These are phyloP conservation scores for Hirtodrosophila trivittata DNA, from an alignment of 2,888 invertebrate genomes.

Conservation along the genomic window DNA sequence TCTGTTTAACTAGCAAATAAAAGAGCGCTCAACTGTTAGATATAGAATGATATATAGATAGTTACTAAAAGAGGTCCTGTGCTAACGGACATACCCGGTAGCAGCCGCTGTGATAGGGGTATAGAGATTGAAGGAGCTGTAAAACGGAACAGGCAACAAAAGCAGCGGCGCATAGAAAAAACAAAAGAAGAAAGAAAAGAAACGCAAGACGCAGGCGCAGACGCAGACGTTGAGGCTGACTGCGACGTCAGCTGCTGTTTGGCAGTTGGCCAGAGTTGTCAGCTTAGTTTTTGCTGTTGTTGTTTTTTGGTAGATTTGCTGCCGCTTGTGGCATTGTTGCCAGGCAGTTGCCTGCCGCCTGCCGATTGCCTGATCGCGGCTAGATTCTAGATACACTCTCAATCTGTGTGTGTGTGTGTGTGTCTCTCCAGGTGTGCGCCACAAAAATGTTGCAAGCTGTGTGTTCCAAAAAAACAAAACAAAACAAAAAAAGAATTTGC, in stretches of 20 bases:
- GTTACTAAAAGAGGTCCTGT: too few relatives aligned
- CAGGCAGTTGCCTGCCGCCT: constrained; percentile 31
- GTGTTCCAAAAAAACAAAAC: constrained; percentile 58
- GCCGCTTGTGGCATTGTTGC: constrained; percentile 56
- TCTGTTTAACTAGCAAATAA: too few relatives aligned
- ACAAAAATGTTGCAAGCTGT: constrained; percentile 63
- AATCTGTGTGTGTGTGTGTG: constrained; percentile 16
- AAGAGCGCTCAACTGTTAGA: too few relatives aligned
- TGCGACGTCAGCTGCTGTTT: constrained; percentile 22
- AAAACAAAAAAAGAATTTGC: constrained; percentile 40
- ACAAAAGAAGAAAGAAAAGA: constrained; percentile 13
- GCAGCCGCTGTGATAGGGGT: constrained; percentile 8
- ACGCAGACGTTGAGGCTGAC: constrained; percentile 22
- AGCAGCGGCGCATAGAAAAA: constrained; percentile 31
- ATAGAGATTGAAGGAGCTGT: constrained; percentile 36
- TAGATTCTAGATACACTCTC: constrained; percentile 64
- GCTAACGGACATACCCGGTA: too few relatives aligned
- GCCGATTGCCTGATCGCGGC: constrained; percentile 36
- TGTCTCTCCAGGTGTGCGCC: constrained; percentile 67
- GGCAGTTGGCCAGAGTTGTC: constrained; percentile 15
- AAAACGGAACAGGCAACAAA: constrained; percentile 30
- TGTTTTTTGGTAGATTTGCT: constrained; percentile 34
- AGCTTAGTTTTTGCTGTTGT: constrained; percentile 19
- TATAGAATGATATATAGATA: too few relatives aligned
- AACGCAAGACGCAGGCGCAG: constrained; percentile 17